phyloP scores from a whole-genome alignment of 2,797 vertebrate species.

The Heteromormyrus szaboi region DNA sequence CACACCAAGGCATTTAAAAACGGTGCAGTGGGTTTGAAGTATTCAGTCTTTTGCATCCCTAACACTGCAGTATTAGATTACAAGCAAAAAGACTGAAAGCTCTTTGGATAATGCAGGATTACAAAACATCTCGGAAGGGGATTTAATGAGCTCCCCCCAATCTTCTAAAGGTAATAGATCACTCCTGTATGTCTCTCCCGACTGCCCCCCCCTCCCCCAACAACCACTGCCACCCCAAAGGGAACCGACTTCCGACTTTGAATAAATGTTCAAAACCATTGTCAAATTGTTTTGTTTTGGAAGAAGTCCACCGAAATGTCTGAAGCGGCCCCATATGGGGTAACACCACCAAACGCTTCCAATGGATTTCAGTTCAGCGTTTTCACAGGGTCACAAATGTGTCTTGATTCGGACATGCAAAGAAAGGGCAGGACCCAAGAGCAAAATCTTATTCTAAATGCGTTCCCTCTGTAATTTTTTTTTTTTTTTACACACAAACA shows the following conservation, averaged over 20 bases:
- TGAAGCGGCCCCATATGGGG: not conserved
- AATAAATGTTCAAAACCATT: not conserved
- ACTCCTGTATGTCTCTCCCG: not conserved
- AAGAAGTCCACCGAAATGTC: not conserved
- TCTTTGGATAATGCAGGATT: conserved; percentile 3
- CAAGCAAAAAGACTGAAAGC: not conserved
- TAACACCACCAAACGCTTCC: not conserved
- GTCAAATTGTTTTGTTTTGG: not conserved
- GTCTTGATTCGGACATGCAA: not conserved
- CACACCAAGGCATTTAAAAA: not conserved
- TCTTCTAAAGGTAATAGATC: not conserved
- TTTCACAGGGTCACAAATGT: not conserved
- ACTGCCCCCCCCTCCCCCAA: not conserved
- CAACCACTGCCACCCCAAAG: not conserved
- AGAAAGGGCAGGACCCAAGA: not conserved
- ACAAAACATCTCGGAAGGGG: not conserved
- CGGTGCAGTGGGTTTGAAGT: not conserved
- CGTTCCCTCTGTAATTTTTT: not conserved
- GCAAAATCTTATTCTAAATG: not conserved
- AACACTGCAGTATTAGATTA: not conserved
- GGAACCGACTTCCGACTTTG: not conserved
- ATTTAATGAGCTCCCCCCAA: not conserved
- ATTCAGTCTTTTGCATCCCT: not conserved
- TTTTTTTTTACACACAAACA: not conserved
- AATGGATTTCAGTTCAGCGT: not conserved